A percentile compares a stretch with the other conserved stretches of the same genome.
phyloP scores from a whole-genome alignment of 2,797 vertebrate species.

The Cuculus canorus region DNA sequence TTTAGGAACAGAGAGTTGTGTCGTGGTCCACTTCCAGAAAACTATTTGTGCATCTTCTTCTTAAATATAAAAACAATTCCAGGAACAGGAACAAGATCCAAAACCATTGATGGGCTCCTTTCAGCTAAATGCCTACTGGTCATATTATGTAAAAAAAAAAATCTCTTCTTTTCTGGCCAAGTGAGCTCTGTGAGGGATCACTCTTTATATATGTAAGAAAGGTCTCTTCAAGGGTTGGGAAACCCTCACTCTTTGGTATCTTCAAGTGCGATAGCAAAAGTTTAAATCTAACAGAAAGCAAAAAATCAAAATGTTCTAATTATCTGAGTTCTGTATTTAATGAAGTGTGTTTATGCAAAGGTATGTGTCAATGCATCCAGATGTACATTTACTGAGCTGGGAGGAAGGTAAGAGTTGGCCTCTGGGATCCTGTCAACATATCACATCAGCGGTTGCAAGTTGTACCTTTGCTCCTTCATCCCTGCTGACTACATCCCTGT shows the following conservation, averaged over 20 bases:
- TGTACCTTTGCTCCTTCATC: neutral
- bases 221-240: neutral
- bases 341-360: neutral
- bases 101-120: neutral
- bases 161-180: neutral
- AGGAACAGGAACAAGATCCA: neutral
- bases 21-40: neutral
- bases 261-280: neutral
- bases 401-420: neutral
- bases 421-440: neutral
- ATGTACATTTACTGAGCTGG: neutral
- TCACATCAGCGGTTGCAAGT: neutral
- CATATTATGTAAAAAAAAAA: neutral
- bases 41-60: neutral
- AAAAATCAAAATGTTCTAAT: neutral
- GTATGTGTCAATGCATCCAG: no score
- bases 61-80: neutral
- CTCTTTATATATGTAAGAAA: fast-evolving
- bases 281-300: neutral
- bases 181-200: neutral
- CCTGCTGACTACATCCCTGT: neutral
- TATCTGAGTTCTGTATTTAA: neutral
- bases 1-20: neutral
- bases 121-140: neutral
- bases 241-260: neutral